Percentiles rank a stretch among this genome's conserved stretches.
Evolutionary conservation across 2,888 invertebrate genomes (phyloP).

Genomic region (Craniophora ligustri): DNA sequence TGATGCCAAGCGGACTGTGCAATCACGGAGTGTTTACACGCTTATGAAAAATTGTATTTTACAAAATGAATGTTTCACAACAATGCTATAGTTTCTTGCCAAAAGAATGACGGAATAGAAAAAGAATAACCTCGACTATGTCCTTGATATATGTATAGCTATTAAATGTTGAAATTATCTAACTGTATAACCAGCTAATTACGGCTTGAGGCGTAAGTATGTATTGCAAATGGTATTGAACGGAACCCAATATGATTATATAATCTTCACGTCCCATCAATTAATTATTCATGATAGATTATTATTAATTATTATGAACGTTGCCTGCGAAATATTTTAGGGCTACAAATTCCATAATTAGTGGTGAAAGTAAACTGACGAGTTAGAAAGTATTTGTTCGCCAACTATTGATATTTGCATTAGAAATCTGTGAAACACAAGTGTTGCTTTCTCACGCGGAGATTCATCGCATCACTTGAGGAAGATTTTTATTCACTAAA

Average conservation of each 20-base stretch:
- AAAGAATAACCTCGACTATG: neutral
- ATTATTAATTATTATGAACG: slow-evolving; percentile 30
- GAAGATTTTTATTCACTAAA: slow-evolving; percentile 39
- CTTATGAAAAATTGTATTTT: slow-evolving; percentile 41
- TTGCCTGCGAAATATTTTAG: slow-evolving; percentile 58
- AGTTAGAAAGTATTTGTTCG: slow-evolving; percentile 83
- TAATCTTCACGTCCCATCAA: neutral
- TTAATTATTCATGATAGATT: slow-evolving; percentile 20
- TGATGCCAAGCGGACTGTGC: slow-evolving; percentile 33
- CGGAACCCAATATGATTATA: neutral
- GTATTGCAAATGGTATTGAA: neutral
- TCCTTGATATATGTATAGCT: too few relatives aligned
- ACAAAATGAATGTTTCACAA: slow-evolving; percentile 19
- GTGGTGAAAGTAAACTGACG: slow-evolving; percentile 78
- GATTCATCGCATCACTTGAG: slow-evolving; percentile 55
- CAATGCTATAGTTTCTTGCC: slow-evolving; percentile 15
- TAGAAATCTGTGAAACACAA: slow-evolving; percentile 82
- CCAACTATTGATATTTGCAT: slow-evolving; percentile 82
- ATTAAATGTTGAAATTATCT: too few relatives aligned
- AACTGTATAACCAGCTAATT: too few relatives aligned
- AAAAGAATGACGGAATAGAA: slow-evolving; percentile 15
- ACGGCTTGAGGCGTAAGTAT: neutral
- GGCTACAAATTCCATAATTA: slow-evolving; percentile 61
- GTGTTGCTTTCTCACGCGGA: slow-evolving; percentile 79
- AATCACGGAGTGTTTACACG: slow-evolving; percentile 42